Percentiles rank a stretch among this genome's conserved stretches.
phyloP scores from a whole-genome alignment of 1,140 invertebrate genomes.

The Formica exsecta region DNA sequence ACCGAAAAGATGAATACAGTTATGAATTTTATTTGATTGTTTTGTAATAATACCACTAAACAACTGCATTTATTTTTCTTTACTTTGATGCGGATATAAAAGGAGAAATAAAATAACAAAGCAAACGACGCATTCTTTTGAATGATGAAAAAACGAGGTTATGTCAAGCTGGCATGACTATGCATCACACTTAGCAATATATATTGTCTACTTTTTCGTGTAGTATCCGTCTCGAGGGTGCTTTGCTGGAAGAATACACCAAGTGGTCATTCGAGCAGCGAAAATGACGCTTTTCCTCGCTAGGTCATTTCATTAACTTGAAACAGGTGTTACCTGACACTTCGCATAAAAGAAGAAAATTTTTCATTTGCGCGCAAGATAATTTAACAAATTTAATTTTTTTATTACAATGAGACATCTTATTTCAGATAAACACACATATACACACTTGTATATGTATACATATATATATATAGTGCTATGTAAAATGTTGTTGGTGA shows the following conservation, averaged over 20 bases:
- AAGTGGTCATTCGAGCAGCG: constrained; percentile 38
- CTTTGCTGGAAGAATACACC: constrained; percentile 22
- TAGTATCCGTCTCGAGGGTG: neutral
- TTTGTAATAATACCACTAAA: neutral
- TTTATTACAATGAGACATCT: no score
- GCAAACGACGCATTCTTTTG: neutral
- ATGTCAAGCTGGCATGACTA: neutral
- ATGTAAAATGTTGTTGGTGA: neutral
- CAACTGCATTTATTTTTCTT: neutral
- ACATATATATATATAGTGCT: neutral
- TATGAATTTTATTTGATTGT: constrained; percentile 10
- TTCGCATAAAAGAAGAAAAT: neutral
- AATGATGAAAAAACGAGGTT: constrained; percentile 2
- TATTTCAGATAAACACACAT: neutral
- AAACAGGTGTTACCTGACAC: constrained; percentile 32
- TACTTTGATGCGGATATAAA: neutral
- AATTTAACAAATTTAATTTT: neutral
- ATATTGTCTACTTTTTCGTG: constrained; percentile 38
- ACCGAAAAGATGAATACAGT: neutral
- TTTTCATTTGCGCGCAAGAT: neutral
- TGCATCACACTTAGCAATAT: constrained; percentile 5
- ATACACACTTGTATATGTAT: neutral
- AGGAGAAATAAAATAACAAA: neutral
- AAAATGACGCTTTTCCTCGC: constrained; percentile 43
- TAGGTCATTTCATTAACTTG: constrained; percentile 39